A percentile compares a stretch with the other conserved stretches of the same genome.
These are phyloP conservation scores for Scaptomyza reducta DNA, from an alignment of 2,888 invertebrate genomes.

Conservation along the genomic window DNA sequence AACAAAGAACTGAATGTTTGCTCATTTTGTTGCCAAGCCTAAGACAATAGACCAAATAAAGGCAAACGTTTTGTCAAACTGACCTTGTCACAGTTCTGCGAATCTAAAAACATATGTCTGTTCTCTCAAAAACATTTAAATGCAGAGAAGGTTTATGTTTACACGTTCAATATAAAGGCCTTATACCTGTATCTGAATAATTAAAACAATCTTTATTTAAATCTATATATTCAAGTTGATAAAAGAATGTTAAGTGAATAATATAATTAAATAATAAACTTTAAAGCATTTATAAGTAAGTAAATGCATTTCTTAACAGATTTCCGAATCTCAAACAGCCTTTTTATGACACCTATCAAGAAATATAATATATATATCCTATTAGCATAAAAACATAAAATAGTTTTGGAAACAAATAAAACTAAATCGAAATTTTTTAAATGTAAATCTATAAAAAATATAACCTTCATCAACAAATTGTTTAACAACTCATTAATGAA, in stretches of 20 bases:
- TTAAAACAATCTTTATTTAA: too few relatives aligned
- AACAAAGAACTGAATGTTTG: constrained; percentile 13
- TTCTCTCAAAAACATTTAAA: constrained; percentile 1
- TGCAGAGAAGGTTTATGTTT: background rate
- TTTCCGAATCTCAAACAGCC: too few relatives aligned
- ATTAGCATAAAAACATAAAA: background rate
- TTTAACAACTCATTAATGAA: constrained; percentile 34
- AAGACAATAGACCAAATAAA: constrained; percentile 45
- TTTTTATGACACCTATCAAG: too few relatives aligned
- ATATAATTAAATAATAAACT: too few relatives aligned
- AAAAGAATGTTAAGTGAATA: too few relatives aligned
- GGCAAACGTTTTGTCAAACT: constrained; percentile 26
- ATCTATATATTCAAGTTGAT: too few relatives aligned
- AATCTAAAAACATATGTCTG: constrained; percentile 34
- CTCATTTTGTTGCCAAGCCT: constrained; percentile 16
- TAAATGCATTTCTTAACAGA: too few relatives aligned
- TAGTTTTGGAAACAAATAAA: background rate
- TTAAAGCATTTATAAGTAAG: too few relatives aligned
- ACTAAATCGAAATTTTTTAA: background rate
- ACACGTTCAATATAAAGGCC: background rate
- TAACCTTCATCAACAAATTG: constrained; percentile 1
- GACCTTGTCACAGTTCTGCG: constrained; percentile 42
- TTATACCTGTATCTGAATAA: too few relatives aligned
- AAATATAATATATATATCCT: too few relatives aligned
- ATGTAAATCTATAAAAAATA: background rate